Base-by-base conservation (phyloP, 2,888 invertebrate species). In the Acleris cristana region DNA sequence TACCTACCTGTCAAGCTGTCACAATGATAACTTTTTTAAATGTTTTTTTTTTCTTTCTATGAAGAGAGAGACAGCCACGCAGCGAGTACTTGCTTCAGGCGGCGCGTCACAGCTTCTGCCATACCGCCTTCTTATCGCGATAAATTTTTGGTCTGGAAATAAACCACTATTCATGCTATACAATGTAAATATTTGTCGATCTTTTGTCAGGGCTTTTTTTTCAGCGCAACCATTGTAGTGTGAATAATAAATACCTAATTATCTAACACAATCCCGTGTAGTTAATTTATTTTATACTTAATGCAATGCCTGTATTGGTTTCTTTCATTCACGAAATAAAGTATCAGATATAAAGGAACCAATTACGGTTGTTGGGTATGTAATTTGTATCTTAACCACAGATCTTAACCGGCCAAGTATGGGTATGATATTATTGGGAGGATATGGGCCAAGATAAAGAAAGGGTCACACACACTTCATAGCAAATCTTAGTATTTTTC, bases 1-100 rank as follows among this genome's bases (percentile, higher is more conserved):
- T 88, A 89, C 86, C 88, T 87, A 87, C 88, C 86, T 40, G 40
- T 40, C 40, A 40, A 4, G 40, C 88, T 89, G 89, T 88, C 89
- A 90, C 87, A 72, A 72, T 74, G 53, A 73, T 75, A 78, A 81
- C 79, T 77, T 76, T 78, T 76, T 79, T 69, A 71, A 73, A 73
- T 72, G 73, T 72, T 34, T 72, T 65, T 72, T 65, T 72, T 53
- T 69, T 64, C 71, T 71, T 64, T 70, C 69, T 71, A 73, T 69
- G 69, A 60, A 72, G 70, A 56, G 67, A 1, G 26, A 57, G 26
- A 74, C 71, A 70, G 64, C 71, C 69, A 71, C 70, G 52, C 68
- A 34, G 10, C 78, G 64, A 84, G 83, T 80, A 80, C 80, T 79
- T 72, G 66, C 78, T 73, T 75, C 77, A 74, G 72, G 69, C 77